Evolutionary conservation across 2,888 invertebrate genomes (phyloP), one percentile per base, ranked within the genome.

Genomic region (Cephus pygmeus): DNA sequence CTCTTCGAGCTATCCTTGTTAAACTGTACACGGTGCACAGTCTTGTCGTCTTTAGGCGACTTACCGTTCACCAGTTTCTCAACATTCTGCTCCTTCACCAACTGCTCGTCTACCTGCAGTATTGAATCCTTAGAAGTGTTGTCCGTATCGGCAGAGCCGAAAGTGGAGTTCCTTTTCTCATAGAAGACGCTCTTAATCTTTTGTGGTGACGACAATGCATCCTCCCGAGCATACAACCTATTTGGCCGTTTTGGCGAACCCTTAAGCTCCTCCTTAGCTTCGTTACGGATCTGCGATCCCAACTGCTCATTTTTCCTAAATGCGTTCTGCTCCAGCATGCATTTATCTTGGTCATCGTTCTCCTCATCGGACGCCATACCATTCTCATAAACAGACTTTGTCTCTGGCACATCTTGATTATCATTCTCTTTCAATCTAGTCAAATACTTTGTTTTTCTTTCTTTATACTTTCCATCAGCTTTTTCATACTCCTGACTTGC

Each of bases 1-100:
- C 79, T 85, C 78, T 81, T 80, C 69, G 86, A 80, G 56, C 56
- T 56, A 9, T 86, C 86, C 34, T 88, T 85, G 77, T 91, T 89
- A 79, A 91, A 91, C 76, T 91, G 91, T 4, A 91, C 91, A 35
- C 87, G 90, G 31, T 86, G 88, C 12, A 86, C 88, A 35, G 84
- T 86, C 77, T 87, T 86, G 4, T 88, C 86, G 12, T 85, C 88
- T 4, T 83, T 83, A 30, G 85, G 82, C 12, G 87, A 84, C 76
- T 86, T 88, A 15, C 89, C 89, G 0, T 87, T 87, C 1, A 78
- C 75, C 56, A 88, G 77, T 40, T 88, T 88, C 74, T 88, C 88
- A 6, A 85, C 86, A 36, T 86, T 88, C 71, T 84, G 87, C 69
- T 83, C 83, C 15, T 79, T 80, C 15, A 12, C 15, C 68, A 68